Conservation (phyloP, 2,113 vertebrate species). For the Dinomys branickii region DNA sequence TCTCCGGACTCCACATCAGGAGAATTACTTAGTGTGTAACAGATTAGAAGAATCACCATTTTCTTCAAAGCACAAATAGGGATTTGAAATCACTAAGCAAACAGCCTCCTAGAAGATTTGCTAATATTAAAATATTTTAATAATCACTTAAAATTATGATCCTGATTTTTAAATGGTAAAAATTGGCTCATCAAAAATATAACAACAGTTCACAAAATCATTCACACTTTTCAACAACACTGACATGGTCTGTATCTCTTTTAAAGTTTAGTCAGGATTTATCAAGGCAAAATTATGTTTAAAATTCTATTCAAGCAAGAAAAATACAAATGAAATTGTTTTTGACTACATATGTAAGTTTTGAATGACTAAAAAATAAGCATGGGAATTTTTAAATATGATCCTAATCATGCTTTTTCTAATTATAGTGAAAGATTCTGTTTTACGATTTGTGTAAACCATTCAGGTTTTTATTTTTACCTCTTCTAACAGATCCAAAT, state of each 20-base stretch:
- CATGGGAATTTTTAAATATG: not conserved
- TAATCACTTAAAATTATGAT: conserved; percentile 64
- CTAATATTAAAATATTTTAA: conserved; percentile 65
- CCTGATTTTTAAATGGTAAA: conserved; percentile 53
- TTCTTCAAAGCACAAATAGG: conserved; percentile 50
- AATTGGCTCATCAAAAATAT: conserved; percentile 50
- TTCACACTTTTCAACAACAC: not conserved
- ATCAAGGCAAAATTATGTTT: conserved; percentile 23
- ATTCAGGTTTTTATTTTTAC: conserved; percentile 61
- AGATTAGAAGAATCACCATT: conserved; percentile 42
- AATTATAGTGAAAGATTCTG: conserved; percentile 37
- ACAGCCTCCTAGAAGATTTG: conserved; percentile 55
- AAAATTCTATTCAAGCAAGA: conserved; percentile 9
- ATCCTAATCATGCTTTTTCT: conserved; percentile 35
- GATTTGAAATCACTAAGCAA: conserved; percentile 58
- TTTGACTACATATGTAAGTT: conserved; percentile 34
- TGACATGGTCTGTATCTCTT: conserved; percentile 13
- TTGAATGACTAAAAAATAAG: conserved; percentile 32
- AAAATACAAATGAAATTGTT: conserved; percentile 37
- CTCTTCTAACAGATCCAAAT: not conserved
- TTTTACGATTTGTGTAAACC: conserved; percentile 44
- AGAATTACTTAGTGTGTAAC: conserved; percentile 8
- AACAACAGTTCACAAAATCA: conserved; percentile 50
- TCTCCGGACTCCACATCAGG: not conserved
- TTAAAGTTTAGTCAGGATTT: conserved; percentile 43